A percentile compares a stretch with the other conserved stretches of the same genome.
Evolutionary conservation across 1,140 invertebrate genomes (phyloP).

Genomic region (Augochlora pura): DNA sequence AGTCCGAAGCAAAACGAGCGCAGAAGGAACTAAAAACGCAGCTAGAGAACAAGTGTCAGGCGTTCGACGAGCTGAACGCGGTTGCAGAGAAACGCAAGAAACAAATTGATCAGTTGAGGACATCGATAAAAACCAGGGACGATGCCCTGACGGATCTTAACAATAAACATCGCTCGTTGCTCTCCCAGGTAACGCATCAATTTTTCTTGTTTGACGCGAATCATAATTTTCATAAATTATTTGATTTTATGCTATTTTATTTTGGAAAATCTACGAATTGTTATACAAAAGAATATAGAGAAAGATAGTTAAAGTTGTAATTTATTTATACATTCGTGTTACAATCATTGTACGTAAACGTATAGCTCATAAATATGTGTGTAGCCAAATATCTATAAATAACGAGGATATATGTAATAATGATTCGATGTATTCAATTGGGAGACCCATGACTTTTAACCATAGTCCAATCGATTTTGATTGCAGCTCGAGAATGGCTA

Average conservation of each 20-base stretch:
- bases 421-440: not conserved
- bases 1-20: slow-evolving; percentile 72
- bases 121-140: slow-evolving; percentile 74
- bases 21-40: slow-evolving; percentile 70
- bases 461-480: slow-evolving; percentile 7
- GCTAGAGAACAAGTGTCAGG: slow-evolving; percentile 71
- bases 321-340: no score
- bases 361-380: no score
- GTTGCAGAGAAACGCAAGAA: slow-evolving; percentile 76
- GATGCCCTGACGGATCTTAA: slow-evolving; percentile 76
- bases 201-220: not conserved
- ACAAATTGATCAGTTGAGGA: slow-evolving; percentile 73
- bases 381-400: no score
- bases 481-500: slow-evolving; percentile 74
- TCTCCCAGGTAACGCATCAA: slow-evolving; percentile 69
- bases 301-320: no score
- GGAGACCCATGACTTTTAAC: not conserved
- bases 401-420: no score
- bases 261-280: no score
- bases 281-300: no score
- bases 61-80: slow-evolving; percentile 69
- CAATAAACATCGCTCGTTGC: slow-evolving; percentile 74
- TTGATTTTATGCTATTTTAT: no score
- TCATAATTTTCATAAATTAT: no score
- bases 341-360: no score